Conservation (phyloP, 2,888 invertebrate genomes). For the Patella pellucida region DNA sequence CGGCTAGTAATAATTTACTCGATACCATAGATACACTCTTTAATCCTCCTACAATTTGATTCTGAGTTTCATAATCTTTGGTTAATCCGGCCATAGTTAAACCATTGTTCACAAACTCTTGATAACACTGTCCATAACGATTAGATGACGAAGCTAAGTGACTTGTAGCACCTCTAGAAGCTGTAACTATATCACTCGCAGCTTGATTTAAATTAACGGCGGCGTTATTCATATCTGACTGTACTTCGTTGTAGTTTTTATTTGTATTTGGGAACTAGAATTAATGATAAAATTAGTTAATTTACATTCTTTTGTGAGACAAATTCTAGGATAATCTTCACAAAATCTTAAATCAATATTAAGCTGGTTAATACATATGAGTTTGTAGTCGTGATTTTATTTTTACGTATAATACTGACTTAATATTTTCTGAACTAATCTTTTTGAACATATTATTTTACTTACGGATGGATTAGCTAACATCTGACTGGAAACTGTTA, state of each 20-base stretch:
- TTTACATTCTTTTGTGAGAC: too few species aligned
- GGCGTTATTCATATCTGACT: constrained; percentile 86
- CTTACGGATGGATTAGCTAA: constrained; percentile 74
- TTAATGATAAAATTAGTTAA: not conserved
- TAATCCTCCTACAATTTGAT: constrained; percentile 87
- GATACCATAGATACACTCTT: constrained; percentile 90
- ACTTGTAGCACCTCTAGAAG: constrained; percentile 78
- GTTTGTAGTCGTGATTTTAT: too few species aligned
- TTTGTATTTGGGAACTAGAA: constrained; percentile 79
- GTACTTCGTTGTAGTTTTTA: constrained; percentile 77
- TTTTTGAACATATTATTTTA: too few species aligned
- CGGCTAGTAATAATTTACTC: constrained; percentile 86
- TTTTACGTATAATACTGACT: too few species aligned
- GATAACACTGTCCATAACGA: constrained; percentile 81
- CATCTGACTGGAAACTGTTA: constrained; percentile 77
- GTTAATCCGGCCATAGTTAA: constrained; percentile 62
- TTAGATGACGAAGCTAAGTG: constrained; percentile 82
- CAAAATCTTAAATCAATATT: too few species aligned
- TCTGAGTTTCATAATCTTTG: constrained; percentile 81
- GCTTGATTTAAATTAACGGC: constrained; percentile 88
- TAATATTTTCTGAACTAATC: too few species aligned
- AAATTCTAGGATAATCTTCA: too few species aligned
- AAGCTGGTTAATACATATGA: not conserved
- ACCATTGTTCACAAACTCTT: constrained; percentile 79
- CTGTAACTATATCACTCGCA: constrained; percentile 85